Evolutionary conservation across 2,797 vertebrate species (phyloP), one percentile per base, ranked within the genome.

Genomic region (Acipenser transmontanus): DNA sequence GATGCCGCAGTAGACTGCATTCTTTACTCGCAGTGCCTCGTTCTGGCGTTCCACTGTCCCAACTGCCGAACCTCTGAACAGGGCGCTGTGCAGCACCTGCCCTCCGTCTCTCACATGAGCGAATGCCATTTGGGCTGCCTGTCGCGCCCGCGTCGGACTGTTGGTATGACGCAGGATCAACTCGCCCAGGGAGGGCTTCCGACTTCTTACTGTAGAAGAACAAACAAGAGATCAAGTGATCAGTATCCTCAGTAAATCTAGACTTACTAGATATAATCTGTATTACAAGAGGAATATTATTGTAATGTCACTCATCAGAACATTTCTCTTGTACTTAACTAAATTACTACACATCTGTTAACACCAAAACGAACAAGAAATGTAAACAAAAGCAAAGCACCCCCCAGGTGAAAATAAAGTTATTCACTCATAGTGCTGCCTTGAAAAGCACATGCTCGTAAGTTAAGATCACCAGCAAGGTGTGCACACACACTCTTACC

Each of bases 1-100:
- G 68, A 98, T 93, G 0, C 96, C 90, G 49, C 94, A 94, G 90
- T 98, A 98, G 59, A 98, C 96, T 0, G 94, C 94, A 52, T 98
- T 98, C 84, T 95, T 95, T 66, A 97, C 93, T 0, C 95, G 89
- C 72, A 97, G 89, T 0, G 94, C 95, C 79, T 98, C 93, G 0
- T 91, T 91, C 75, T 95, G 94, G 72, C 89, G 93, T 82, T 95
- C 94, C 71, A 91, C 67, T 34, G 83, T 69, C 0, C 84, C 80
- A 0, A 71, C 20, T 0, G 79, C 74, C 0, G 84, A 74, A 1
- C 89, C 84, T 1, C 84, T 84, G 76, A 93, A 92, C 47, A 93
- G 75, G 2, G 89, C 83, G 50, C 90, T 91, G 73, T 91, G 90
- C 78, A 93, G 78, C 1, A 90, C 92, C 66, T 90, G 93, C 63